Evolutionary conservation across 2,797 vertebrate genomes (phyloP).

Genomic region (Heliangelus exortis): DNA sequence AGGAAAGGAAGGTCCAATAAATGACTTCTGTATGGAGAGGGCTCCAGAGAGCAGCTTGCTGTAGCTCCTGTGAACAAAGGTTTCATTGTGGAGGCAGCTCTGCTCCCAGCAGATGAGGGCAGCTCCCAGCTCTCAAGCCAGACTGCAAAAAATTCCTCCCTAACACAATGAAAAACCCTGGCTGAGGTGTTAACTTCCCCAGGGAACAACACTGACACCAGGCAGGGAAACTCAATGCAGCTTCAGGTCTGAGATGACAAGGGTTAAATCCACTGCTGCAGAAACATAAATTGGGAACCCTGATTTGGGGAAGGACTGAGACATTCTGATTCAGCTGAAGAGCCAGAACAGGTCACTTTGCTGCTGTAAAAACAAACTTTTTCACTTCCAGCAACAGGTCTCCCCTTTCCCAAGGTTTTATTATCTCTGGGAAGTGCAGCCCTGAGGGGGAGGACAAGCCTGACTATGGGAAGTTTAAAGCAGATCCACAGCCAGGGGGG

Average conservation of each 20-base stretch:
- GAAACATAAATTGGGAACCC: background rate
- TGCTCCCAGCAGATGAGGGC: conserved; percentile 18
- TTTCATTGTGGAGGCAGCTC: conserved; percentile 80
- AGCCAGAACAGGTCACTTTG: background rate
- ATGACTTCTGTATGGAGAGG: conserved; percentile 50
- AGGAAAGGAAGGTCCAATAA: conserved; percentile 5
- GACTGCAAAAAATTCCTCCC: conserved; percentile 72
- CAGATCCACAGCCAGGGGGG: background rate
- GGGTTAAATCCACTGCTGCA: background rate
- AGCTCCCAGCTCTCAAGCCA: conserved; percentile 78
- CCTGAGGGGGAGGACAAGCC: background rate
- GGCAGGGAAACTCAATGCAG: background rate
- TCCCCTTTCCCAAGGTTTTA: background rate
- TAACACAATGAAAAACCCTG: conserved; percentile 22
- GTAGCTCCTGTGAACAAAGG: conserved; percentile 79
- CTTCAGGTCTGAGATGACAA: background rate
- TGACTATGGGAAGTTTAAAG: background rate
- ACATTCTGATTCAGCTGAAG: background rate
- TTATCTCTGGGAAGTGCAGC: background rate
- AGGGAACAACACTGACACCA: background rate
- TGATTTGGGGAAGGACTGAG: background rate
- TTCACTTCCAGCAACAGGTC: background rate
- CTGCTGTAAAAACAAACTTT: background rate
- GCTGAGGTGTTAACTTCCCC: background rate
- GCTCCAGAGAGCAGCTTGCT: conserved; percentile 51